Base-by-base conservation (phyloP, 2,888 invertebrate species). In the Cataglyphis cursor region DNA sequence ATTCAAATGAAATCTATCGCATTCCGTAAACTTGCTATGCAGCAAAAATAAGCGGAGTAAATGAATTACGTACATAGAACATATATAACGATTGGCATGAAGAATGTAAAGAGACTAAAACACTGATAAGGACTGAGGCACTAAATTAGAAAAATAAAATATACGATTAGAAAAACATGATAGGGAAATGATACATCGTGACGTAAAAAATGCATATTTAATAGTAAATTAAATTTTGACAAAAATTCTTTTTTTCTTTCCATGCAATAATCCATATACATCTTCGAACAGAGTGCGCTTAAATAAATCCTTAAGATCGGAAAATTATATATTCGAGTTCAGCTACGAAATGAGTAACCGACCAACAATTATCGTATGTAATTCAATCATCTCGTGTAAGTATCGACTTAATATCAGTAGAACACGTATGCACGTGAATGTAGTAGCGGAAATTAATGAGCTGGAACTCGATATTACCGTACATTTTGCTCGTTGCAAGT, bases 351-450 rank as follows among this genome's bases (percentile, higher is more conserved):
- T 38, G 74, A 62, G 21, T 51, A 51, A 51, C 62, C 28, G 24
- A 15, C 74, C n/a, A 15, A 51, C 62, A 81, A 81, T 74, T 74
- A 74, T 28, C 62, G 62, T 62, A 59, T 80, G 81, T 74, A 81
- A 81, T 74, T 75, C 41, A 74, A 74, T 62, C 62, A 18, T 24
- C 38, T 59, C 59, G 28, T 28, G 31, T 54, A 62, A 54, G 75
- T 51, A 81, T 81, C 81, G 51, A 64, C 51, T 72, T 62, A 62
- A 81, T 72, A 62, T 51, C 48, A 75, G 38, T 74, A 65, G 75
- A 38, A 73, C 8, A 38, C 18, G 38, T 38, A 18, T 8, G 75
- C 15, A 21, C 10, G 28, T 44, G 48, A 51, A 62, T 44, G 59
- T 70, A 65, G 5, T 59, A 24, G 44, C 38, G 51, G 12, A 70